A percentile compares a stretch with the other conserved stretches of the same genome.
Conservation (phyloP, 2,797 vertebrate species). For the Micrastur ruficollis region DNA sequence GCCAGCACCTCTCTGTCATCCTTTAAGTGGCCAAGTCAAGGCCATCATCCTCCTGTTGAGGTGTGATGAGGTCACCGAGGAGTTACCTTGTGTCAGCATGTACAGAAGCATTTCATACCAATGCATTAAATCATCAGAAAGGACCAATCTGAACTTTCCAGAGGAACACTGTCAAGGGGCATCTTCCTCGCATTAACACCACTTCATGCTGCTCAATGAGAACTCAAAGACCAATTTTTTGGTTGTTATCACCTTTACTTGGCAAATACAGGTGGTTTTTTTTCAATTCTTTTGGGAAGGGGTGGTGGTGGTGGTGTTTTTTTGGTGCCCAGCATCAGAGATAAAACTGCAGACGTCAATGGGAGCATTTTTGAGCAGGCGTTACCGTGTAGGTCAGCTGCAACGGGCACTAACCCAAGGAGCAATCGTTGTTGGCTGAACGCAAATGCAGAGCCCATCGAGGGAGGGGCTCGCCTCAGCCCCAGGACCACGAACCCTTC, state of each 20-base stretch:
- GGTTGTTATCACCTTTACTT: not conserved
- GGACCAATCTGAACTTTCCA: not conserved
- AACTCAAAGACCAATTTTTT: not conserved
- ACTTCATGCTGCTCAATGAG: not conserved
- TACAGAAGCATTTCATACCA: not conserved
- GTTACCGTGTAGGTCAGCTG: not conserved
- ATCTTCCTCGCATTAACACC: not conserved
- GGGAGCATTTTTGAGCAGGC: not conserved
- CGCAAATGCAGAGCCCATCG: not conserved
- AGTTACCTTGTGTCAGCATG: not conserved
- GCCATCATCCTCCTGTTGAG: accelerated
- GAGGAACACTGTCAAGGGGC: not conserved
- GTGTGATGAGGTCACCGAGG: not conserved
- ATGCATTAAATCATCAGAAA: not conserved
- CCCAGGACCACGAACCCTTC: not conserved
- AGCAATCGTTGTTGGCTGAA: not conserved
- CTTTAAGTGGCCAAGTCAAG: not conserved
- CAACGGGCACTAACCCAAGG: not conserved
- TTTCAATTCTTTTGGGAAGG: not conserved
- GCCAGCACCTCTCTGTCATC: not conserved
- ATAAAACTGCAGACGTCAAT: not conserved
- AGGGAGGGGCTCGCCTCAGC: not conserved
- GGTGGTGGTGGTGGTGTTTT: not conserved
- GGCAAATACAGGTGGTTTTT: not conserved
- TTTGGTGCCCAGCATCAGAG: not conserved